These are phyloP conservation scores for Hemicentrotus pulcherrimus DNA, from an alignment of 35 echinoderm and acorn worm genomes.

Conservation along the genomic window DNA sequence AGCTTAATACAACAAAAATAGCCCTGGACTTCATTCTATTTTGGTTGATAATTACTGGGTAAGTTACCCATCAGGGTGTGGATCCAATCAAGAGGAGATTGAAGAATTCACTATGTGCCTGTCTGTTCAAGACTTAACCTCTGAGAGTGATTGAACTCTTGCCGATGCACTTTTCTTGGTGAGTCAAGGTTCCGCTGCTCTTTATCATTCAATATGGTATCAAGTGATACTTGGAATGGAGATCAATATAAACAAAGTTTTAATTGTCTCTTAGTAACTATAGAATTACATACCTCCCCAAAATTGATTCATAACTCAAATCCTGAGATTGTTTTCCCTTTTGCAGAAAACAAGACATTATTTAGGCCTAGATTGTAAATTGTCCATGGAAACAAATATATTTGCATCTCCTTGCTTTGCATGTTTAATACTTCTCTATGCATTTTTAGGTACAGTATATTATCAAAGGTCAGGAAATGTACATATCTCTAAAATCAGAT, in stretches of 20 bases:
- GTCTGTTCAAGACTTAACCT: neutral
- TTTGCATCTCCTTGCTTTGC: no score
- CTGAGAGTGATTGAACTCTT: neutral
- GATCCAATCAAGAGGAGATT: neutral
- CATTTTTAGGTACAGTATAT: no score
- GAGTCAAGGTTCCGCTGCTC: neutral
- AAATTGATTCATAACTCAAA: neutral
- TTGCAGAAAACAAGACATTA: neutral
- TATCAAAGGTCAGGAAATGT: no score
- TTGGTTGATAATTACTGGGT: slow-evolving; percentile 3
- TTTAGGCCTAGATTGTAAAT: no score
- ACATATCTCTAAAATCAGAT: no score
- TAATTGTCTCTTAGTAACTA: neutral
- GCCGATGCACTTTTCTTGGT: neutral
- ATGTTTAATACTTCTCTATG: no score
- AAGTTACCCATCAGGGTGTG: neutral
- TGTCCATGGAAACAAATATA: no score
- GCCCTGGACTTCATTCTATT: neutral
- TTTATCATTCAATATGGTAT: neutral
- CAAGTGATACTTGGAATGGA: neutral
- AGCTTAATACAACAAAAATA: slow-evolving; percentile 6
- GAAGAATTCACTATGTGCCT: neutral
- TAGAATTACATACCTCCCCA: neutral
- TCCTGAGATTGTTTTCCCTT: neutral
- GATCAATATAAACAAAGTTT: neutral